Conservation (phyloP, 2,888 invertebrate genomes). For the Ormyrus rosae region DNA sequence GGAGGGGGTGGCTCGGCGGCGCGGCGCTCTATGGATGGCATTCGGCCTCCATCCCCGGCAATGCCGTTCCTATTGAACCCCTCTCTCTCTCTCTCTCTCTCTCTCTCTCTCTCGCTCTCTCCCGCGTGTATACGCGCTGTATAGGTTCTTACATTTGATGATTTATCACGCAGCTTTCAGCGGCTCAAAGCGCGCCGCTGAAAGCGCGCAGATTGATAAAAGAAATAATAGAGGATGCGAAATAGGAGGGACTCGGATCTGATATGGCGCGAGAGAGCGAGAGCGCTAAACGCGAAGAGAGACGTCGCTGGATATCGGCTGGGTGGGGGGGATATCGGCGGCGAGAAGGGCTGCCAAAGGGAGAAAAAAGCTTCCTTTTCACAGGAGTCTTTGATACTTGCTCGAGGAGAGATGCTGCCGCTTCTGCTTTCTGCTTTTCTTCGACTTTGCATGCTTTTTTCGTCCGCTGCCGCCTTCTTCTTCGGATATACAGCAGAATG, state of each 20-base stretch:
- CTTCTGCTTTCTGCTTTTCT: slow-evolving; percentile 4
- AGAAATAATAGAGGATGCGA: slow-evolving; percentile 75
- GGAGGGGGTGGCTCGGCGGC: slow-evolving; percentile 33
- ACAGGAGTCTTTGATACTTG: slow-evolving; percentile 4
- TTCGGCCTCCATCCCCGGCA: slow-evolving; percentile 13
- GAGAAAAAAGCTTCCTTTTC: slow-evolving; percentile 20
- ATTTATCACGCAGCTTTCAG: slow-evolving; percentile 75
- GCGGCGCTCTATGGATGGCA: slow-evolving; percentile 69
- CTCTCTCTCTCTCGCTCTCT: background rate
- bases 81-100: slow-evolving; percentile 17
- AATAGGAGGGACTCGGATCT: slow-evolving; percentile 73
- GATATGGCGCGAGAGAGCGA: slow-evolving; percentile 62
- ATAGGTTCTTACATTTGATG: slow-evolving; percentile 74
- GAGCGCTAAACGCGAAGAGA: slow-evolving; percentile 30
- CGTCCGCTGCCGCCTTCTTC: too few relatives aligned
- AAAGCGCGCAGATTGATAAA: slow-evolving; percentile 75
- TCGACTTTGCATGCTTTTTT: slow-evolving; percentile 22
- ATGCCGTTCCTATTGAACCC: too few relatives aligned
- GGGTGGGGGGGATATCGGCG: too few relatives aligned
- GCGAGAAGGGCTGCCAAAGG: background rate
- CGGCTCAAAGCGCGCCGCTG: slow-evolving; percentile 72
- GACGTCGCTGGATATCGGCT: slow-evolving; percentile 26
- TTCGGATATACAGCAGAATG: background rate
- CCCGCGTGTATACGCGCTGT: slow-evolving; percentile 27
- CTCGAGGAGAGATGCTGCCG: background rate